These are phyloP conservation scores for Plectropomus leopardus DNA, from an alignment of 2,113 vertebrate species.

Conservation along the genomic window DNA sequence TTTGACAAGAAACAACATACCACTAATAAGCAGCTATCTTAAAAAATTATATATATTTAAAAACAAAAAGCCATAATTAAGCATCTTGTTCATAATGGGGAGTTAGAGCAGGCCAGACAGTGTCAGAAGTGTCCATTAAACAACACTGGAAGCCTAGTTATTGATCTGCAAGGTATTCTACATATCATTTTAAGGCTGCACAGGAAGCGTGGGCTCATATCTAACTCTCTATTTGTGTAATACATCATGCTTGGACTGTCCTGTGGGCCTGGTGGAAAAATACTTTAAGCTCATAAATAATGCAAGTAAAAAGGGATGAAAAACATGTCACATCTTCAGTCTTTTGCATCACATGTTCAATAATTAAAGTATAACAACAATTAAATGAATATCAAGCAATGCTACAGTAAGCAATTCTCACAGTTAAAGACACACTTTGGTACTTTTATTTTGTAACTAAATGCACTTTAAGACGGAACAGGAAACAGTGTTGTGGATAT, in stretches of 20 bases:
- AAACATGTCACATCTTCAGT: not conserved
- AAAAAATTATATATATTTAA: too few relatives aligned
- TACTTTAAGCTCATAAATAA: not conserved
- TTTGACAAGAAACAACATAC: not conserved
- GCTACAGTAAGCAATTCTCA: not conserved
- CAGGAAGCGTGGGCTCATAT: not conserved
- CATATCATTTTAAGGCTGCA: not conserved
- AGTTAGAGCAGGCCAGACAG: not conserved
- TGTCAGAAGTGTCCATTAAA: not conserved
- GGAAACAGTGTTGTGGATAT: constrained; percentile 1
- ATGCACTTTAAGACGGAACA: not conserved
- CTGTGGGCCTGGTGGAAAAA: not conserved
- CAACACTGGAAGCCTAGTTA: not conserved
- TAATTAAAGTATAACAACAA: not conserved
- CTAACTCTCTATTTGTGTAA: not conserved
- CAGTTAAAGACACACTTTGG: not conserved
- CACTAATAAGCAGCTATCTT: not conserved
- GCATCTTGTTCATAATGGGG: not conserved
- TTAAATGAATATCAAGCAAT: not conserved
- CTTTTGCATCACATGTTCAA: not conserved
- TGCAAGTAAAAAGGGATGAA: not conserved
- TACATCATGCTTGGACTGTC: not conserved
- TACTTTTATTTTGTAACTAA: constrained; percentile 35
- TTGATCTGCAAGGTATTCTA: constrained; percentile 1
- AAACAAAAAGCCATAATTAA: not conserved